phyloP scores from a whole-genome alignment of 1,140 invertebrate species.

The Kradibia gibbosae region DNA sequence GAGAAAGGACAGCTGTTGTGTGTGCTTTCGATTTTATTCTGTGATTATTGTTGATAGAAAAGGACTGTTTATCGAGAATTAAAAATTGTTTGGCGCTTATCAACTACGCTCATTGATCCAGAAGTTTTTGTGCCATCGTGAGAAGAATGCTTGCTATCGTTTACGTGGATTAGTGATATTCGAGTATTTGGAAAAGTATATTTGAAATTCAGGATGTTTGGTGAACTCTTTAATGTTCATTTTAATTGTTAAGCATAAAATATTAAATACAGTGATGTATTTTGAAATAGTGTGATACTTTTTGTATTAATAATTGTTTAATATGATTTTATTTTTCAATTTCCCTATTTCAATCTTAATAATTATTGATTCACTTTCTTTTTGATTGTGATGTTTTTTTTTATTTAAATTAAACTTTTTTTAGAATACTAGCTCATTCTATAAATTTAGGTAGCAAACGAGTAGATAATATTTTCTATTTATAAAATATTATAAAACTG shows the following conservation, averaged over 20 bases:
- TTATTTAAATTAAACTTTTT: too few species aligned
- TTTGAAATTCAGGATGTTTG: constrained; percentile 9
- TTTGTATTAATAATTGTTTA: background rate
- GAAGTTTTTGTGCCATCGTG: constrained; percentile 26
- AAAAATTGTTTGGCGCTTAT: background rate
- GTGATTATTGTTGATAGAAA: background rate
- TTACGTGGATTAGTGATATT: constrained; percentile 34
- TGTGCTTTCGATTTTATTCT: constrained; percentile 27
- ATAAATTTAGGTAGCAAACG: too few species aligned
- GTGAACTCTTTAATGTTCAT: constrained; percentile 29
- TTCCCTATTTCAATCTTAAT: too few species aligned
- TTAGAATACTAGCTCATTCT: too few species aligned
- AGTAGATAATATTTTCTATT: too few species aligned
- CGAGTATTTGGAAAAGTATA: constrained; percentile 1
- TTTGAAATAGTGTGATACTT: constrained; percentile 21
- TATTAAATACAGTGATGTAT: background rate
- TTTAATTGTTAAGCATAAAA: too few species aligned
- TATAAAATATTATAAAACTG: too few species aligned
- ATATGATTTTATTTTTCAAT: background rate
- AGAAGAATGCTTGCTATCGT: background rate
- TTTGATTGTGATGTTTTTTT: too few species aligned
- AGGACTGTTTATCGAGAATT: constrained; percentile 36
- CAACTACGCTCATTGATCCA: background rate
- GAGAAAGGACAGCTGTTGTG: constrained; percentile 40
- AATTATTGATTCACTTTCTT: background rate